Base-by-base conservation (phyloP, 2,113 vertebrate species). In the Scatophagus argus region DNA sequence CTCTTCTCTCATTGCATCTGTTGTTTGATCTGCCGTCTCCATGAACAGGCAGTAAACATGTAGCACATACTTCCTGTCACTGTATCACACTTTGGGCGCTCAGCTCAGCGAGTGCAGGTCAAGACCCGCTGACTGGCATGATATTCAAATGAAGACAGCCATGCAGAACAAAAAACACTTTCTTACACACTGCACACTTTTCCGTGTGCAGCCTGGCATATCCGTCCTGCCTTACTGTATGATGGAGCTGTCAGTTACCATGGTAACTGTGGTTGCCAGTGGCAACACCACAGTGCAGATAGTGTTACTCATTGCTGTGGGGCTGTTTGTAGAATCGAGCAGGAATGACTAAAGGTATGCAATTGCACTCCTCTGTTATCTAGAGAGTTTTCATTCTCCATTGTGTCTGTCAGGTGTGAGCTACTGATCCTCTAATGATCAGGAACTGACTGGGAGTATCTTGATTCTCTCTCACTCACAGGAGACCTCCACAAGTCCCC, bases 401-500 rank as follows among this genome's bases (percentile, higher is more conserved):
- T 10, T 21, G 29, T 36, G 25, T 65, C 55, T 19, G 63, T 38
- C 25, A 21, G 32, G 49, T 47, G 34, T 65, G 49, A 41, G n/a
- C 36, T 3, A 36, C 19, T 58, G 9, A 43, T 56, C 9, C 38
- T 3, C 2, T 39, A 3, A 5, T 6, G 23, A 36, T n/a, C 9
- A 52, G 4, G 43, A 25, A 49, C 49, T 73, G 13, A 78, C 8
- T 9, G 9, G 16, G 43, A 29, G 49, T 19, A 19, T 66, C 13
- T 38, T 25, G 2, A 19, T 65, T n/a, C 61, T 72, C 17, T 65
- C 34, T 77, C 80, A 49, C n/a, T n/a, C 36, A 55, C 86, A 91
- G 91, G 79, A 81, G 87, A 25, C 87, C 91, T 19, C 88, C 88
- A 19, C 88, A 90, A 13, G 34, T 76, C 65, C 87, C 86, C 5